Conservation (phyloP, 23 tunicate species). For the Pegea sp. region DNA sequence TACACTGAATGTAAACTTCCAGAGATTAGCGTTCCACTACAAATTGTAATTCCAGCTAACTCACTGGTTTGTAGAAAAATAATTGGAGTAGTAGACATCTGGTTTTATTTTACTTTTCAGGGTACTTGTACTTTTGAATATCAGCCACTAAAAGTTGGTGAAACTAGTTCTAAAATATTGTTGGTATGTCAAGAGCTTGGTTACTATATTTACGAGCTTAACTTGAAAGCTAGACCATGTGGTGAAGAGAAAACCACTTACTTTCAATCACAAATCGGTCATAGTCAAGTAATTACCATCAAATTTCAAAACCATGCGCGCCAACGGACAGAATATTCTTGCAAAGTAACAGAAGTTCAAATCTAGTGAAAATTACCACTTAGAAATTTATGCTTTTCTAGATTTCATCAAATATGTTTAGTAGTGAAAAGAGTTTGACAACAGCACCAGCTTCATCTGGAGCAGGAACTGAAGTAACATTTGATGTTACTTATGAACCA, state of each 20-base stretch:
- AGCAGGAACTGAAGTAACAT: conserved; percentile 70
- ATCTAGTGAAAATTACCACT: neutral
- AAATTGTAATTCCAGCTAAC: conserved; percentile 73
- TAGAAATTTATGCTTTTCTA: conserved; percentile 1
- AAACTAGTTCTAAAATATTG: conserved; percentile 32
- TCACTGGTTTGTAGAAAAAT: conserved; percentile 32
- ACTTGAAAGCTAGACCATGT: conserved; percentile 39
- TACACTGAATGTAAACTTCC: conserved; percentile 84
- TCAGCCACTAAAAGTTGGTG: conserved; percentile 80
- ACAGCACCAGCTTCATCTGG: conserved; percentile 78
- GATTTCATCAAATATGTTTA: conserved; percentile 43
- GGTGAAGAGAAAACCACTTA: conserved; percentile 52
- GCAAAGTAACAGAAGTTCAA: conserved; percentile 34
- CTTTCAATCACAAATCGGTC: conserved; percentile 37
- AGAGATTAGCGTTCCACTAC: conserved; percentile 80
- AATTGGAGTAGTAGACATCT: too few species aligned
- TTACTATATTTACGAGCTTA: conserved; percentile 62
- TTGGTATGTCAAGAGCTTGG: conserved; percentile 65
- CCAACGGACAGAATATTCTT: conserved; percentile 74
- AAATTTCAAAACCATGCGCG: conserved; percentile 70
- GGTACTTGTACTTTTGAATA: conserved; percentile 84
- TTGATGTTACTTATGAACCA: conserved; percentile 89
- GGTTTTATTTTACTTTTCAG: conserved; percentile 8
- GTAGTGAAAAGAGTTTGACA: conserved; percentile 51
- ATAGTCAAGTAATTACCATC: conserved; percentile 40